Evolutionary conservation across 2,113 vertebrate species (phyloP).

Genomic region (Eretmochelys imbricata): DNA sequence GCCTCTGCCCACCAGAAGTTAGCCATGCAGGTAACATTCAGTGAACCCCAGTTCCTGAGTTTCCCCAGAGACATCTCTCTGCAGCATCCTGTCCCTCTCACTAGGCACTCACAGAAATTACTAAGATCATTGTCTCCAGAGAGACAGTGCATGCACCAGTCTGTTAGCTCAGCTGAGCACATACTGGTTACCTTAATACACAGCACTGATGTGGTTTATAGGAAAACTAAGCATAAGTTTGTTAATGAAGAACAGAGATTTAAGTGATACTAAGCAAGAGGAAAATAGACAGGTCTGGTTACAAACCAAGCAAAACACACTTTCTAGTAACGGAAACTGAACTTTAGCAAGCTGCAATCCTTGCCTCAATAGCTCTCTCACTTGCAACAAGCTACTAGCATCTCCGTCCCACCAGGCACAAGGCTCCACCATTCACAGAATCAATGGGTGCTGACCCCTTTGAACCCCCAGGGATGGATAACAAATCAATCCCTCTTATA

Average conservation of each 20-base stretch:
- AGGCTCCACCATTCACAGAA: not conserved
- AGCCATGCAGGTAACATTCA: not conserved
- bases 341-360: not conserved
- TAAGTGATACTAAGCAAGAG: not conserved
- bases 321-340: not conserved
- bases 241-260: not conserved
- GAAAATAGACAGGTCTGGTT: not conserved
- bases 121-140: not conserved
- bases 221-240: not conserved
- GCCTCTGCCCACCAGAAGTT: not conserved
- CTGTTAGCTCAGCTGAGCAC: not conserved
- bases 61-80: not conserved
- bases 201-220: not conserved
- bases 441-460: not conserved
- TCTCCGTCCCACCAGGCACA: not conserved
- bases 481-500: not conserved
- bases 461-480: not conserved
- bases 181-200: not conserved
- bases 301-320: not conserved
- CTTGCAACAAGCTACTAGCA: not conserved
- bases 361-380: not conserved
- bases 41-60: not conserved
- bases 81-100: not conserved
- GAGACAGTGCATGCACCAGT: not conserved
- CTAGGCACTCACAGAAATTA: not conserved